These are phyloP conservation scores for Oikopleura vanhoeffeni DNA, from an alignment of 23 tunicate species.

Conservation along the genomic window DNA sequence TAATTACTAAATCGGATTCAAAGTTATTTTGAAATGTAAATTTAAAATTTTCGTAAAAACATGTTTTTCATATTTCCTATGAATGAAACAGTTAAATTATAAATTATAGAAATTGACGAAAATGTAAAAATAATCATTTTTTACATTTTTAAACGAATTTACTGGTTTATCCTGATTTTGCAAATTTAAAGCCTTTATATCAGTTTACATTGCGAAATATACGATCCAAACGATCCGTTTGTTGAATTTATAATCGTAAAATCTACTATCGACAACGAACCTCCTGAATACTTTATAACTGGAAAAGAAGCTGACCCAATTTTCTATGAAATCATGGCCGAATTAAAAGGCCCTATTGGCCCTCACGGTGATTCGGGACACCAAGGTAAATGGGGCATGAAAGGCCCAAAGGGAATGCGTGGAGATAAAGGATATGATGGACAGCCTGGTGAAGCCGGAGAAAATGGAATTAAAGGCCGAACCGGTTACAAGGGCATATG, in stretches of 20 bases:
- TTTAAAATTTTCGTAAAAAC: no score
- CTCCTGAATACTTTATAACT: neutral
- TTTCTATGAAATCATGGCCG: slow-evolving; percentile 27
- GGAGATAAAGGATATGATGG: neutral
- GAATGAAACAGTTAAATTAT: no score
- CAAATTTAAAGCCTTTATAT: no score
- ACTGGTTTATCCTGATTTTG: no score
- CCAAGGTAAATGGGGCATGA: slow-evolving; percentile 64
- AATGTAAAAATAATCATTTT: no score
- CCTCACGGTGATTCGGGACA: slow-evolving; percentile 24
- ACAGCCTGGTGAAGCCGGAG: neutral
- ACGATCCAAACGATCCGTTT: neutral
- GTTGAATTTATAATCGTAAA: neutral
- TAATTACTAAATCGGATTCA: no score
- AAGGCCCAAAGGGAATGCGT: slow-evolving; percentile 31
- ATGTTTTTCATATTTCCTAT: no score
- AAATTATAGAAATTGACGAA: no score
- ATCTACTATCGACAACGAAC: neutral
- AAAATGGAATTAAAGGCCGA: neutral
- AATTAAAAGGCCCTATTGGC: slow-evolving; percentile 29
- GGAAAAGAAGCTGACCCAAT: slow-evolving; percentile 31
- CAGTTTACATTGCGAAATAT: no score
- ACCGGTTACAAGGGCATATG: slow-evolving; percentile 29
- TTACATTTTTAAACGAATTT: no score
- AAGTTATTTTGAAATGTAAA: no score